Base-by-base conservation (phyloP, 2,113 vertebrate genomes). In the Patagioenas fasciata region DNA sequence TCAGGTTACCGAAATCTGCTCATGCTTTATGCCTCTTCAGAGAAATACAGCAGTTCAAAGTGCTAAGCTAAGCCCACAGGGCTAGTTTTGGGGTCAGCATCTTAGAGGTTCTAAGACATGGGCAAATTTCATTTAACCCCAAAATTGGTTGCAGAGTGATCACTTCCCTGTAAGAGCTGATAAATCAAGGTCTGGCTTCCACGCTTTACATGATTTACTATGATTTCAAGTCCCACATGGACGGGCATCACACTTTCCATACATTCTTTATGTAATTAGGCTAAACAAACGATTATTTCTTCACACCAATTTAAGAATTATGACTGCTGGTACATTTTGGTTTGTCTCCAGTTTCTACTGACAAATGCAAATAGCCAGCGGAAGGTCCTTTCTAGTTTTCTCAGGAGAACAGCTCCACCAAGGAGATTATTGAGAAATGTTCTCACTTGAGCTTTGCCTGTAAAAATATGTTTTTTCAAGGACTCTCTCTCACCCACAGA, bases 391-490 rank as follows among this genome's bases (percentile, higher is more conserved):
- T 78, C 65, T 85, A 70, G 11, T 94, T 93, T 86, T 86, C 93
- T 91, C 85, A 50, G 85, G 88, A 95, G 95, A 92, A 72, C 66
- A 89, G 77, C 34, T 92, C 61, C 87, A 75, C 86, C n/a, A 25
- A 94, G 78, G 57, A 96, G 32, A 57, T 86, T 70, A 79, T 81
- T 94, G 93, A 86, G 96, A 93, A 96, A 96, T 53, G 61, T 65
- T 93, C 60, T 92, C 88, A 62, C 73, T 96, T 62, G 79, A 89
- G 83, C 69, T 91, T 79, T 88, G 80, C 72, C 78, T 2, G 1
- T 91, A 92, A 95, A 95, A 81, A 36, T 57, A 21, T 80, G 36
- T 25, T 90, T 86, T 83, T 93, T 54, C 77, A 75, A 53, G 50
- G 78, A 81, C 48, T 34, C 38, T 80, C 47, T 85, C 51, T 92